These are phyloP conservation scores for Bucorvus abyssinicus DNA, from an alignment of 2,797 vertebrate species.

Conservation along the genomic window DNA sequence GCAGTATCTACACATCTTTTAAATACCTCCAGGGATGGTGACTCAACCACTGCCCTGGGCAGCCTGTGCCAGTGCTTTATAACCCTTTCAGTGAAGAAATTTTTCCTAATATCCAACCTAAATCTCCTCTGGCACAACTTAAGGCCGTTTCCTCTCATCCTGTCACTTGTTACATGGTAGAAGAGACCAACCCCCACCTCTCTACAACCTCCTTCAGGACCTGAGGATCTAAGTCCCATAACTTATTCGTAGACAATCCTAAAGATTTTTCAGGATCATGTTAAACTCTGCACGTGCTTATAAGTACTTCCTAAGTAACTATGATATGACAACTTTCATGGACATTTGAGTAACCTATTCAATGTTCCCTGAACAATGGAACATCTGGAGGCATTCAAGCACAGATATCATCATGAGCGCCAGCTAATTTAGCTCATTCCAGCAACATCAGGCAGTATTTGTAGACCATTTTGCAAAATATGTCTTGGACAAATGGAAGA, in stretches of 20 bases:
- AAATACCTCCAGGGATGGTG: too few relatives aligned
- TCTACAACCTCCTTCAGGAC: not conserved
- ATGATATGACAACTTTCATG: not conserved
- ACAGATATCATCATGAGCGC: accelerated
- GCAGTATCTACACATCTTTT: too few relatives aligned
- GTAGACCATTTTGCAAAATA: not conserved
- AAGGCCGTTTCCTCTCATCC: too few relatives aligned
- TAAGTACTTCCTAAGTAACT: not conserved
- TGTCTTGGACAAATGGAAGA: not conserved
- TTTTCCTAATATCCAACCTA: too few relatives aligned
- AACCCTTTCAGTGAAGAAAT: too few relatives aligned
- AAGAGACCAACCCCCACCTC: too few relatives aligned
- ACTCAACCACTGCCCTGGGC: too few relatives aligned
- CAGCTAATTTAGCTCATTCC: not conserved
- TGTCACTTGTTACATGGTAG: too few relatives aligned
- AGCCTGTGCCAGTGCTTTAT: too few relatives aligned
- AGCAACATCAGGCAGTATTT: not conserved
- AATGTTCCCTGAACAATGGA: not conserved
- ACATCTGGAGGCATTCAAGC: not conserved
- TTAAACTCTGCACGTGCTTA: not conserved
- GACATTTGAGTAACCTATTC: not conserved
- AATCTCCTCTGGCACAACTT: too few relatives aligned
- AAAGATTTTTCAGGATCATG: not conserved
- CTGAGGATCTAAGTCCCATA: not conserved
- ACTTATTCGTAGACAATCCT: not conserved